These are phyloP conservation scores for Climacteris rufus DNA, from an alignment of 2,113 vertebrate species.

Conservation along the genomic window DNA sequence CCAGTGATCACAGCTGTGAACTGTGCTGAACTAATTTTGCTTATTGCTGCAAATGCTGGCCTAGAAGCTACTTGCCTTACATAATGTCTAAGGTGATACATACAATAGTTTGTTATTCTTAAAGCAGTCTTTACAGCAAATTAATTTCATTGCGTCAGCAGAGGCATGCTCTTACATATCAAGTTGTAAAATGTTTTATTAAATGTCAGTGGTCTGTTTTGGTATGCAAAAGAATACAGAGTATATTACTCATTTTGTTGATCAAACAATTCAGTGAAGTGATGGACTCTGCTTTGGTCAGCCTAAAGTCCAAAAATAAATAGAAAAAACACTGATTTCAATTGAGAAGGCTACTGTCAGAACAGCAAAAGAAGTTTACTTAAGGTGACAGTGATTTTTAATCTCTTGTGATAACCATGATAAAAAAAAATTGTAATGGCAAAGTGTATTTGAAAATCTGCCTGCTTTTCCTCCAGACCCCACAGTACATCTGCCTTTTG, in stretches of 20 bases:
- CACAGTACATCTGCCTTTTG: background rate
- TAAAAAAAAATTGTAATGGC: background rate
- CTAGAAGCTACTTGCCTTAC: conserved; percentile 3
- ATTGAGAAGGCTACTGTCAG: background rate
- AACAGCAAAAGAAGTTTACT: background rate
- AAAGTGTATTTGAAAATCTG: background rate
- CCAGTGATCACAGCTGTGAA: conserved; percentile 11
- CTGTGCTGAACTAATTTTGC: conserved; percentile 13
- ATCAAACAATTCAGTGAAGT: background rate
- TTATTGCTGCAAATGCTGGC: conserved; percentile 4
- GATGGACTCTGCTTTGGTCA: background rate
- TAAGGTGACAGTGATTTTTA: background rate
- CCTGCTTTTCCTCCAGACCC: background rate
- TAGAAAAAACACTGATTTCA: background rate
- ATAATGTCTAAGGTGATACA: background rate
- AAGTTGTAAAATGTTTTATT: conserved; percentile 14
- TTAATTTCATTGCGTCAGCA: background rate
- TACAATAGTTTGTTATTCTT: conserved; percentile 14
- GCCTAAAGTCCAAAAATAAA: background rate
- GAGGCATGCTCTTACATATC: background rate
- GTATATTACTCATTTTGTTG: background rate
- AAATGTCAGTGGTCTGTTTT: background rate
- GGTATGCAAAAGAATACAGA: background rate
- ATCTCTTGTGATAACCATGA: background rate
- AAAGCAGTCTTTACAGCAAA: background rate